Evolutionary conservation across 1,140 invertebrate genomes (phyloP).

Genomic region (Luehdorfia chinensis): DNA sequence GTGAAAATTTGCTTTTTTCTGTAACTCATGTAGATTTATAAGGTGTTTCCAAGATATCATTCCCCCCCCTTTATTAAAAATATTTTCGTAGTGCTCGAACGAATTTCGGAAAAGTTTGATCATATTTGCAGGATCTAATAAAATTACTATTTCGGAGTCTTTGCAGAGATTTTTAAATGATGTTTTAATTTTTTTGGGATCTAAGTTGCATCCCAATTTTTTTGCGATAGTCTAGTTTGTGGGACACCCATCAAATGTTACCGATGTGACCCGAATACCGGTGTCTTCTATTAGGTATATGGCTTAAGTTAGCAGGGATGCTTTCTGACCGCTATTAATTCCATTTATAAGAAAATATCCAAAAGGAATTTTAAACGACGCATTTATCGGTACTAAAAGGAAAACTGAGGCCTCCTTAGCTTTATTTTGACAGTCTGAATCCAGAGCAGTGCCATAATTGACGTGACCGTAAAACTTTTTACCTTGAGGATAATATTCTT

Average conservation of each 20-base stretch:
- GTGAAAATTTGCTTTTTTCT: slow-evolving; percentile 34
- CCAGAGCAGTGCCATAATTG: no score
- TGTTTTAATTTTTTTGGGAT: slow-evolving; percentile 14
- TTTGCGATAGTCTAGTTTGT: slow-evolving; percentile 17
- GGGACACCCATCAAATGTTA: slow-evolving; percentile 2
- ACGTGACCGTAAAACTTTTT: no score
- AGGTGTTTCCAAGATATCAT: slow-evolving; percentile 34
- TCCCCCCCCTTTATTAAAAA: slow-evolving; percentile 32
- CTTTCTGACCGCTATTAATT: slow-evolving; percentile 2
- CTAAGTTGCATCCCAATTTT: slow-evolving; percentile 16
- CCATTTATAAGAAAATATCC: slow-evolving; percentile 17
- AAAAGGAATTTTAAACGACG: slow-evolving; percentile 18
- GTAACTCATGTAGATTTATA: slow-evolving; percentile 28
- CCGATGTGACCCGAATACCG: neutral
- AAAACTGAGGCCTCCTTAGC: no score
- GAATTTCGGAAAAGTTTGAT: no score
- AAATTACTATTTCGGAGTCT: no score
- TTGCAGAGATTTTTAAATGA: slow-evolving; percentile 3
- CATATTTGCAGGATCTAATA: slow-evolving; percentile 17
- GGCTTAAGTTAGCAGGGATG: slow-evolving; percentile 6
- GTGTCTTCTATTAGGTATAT: neutral
- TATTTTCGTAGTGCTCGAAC: slow-evolving; percentile 8
- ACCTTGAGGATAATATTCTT: no score
- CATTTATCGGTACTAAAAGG: no score
- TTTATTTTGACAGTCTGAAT: no score